Base-by-base conservation (phyloP, 1,140 invertebrate genomes). In the Chrysopa pallens region DNA sequence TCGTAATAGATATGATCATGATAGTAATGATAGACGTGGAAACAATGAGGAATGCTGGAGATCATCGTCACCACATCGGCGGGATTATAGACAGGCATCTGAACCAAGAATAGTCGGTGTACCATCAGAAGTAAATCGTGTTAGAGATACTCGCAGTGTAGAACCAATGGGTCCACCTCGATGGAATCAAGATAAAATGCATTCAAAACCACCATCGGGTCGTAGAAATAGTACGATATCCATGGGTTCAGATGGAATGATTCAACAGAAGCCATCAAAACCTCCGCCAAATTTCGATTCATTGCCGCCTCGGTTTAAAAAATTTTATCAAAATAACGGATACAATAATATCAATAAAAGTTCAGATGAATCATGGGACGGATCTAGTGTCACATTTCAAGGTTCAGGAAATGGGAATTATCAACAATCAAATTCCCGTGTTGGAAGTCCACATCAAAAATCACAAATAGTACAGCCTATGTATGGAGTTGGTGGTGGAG, bases 141-240 rank as follows among this genome's bases (percentile, higher is more conserved):
- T 54, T 15, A 53, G 70, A 44, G 70, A 73, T 46, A 67, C 68
- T 39, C 58, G 68, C 35, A 73, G 68, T 47, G 61, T 70, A 4
- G 69, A 72, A 52, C 66, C 68, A 4, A 44, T 50, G 12, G 11
- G 12, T 39, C 44, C 44, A 44, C 38, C 46, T 31, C 47, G 48
- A 46, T 45, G 48, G 15, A 39, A 15, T 13, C 48, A 53, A 23
- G 62, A 67, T 29, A 70, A 70, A 48, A 59, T 62, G 49, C 63
- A 62, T 46, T 55, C 63, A 12, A 72, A 72, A 49, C 70, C 71
- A 42, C 66, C 69, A 2, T 65, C 64, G n/a, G 70, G 69, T 7
- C 58, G 68, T 42, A 47, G 61, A 15, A 55, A 61, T 38, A 55
- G 57, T 44, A 57, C 56, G 28, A 60, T 65, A 31, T 58, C 62